Percentiles rank a stretch among this genome's conserved stretches.
Conservation (phyloP, 2,113 vertebrate species). For the Strix aluco region DNA sequence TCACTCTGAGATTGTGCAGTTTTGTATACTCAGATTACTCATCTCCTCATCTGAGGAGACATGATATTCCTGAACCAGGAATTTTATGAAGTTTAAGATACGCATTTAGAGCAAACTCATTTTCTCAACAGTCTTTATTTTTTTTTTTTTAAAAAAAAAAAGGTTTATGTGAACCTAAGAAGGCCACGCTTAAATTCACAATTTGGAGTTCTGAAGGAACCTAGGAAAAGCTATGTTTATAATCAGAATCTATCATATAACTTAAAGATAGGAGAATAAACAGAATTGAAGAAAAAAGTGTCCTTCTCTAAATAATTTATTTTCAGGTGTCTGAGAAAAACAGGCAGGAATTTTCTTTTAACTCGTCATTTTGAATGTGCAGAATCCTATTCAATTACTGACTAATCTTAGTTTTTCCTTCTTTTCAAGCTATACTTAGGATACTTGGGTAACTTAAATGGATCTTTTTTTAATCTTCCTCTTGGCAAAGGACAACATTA, state of each 20-base stretch:
- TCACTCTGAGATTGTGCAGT: neutral
- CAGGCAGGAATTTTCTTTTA: neutral
- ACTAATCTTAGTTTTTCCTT: neutral
- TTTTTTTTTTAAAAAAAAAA: neutral
- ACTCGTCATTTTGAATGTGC: neutral
- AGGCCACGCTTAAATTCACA: neutral
- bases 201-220: neutral
- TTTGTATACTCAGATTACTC: neutral
- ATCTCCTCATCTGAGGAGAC: neutral
- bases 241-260: neutral
- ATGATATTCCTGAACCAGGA: neutral
- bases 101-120: neutral
- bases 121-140: neutral
- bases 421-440: neutral
- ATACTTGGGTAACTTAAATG: neutral
- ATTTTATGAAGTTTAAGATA: neutral
- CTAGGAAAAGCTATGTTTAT: neutral
- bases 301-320: neutral
- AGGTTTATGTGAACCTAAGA: neutral
- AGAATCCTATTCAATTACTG: neutral
- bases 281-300: neutral
- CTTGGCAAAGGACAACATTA: neutral
- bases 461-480: neutral
- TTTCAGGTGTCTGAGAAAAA: neutral
- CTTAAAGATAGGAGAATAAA: neutral